Percentiles rank a stretch among this genome's conserved stretches.
phyloP scores from a whole-genome alignment of 2,888 invertebrate species.

The Frankliniella fusca region DNA sequence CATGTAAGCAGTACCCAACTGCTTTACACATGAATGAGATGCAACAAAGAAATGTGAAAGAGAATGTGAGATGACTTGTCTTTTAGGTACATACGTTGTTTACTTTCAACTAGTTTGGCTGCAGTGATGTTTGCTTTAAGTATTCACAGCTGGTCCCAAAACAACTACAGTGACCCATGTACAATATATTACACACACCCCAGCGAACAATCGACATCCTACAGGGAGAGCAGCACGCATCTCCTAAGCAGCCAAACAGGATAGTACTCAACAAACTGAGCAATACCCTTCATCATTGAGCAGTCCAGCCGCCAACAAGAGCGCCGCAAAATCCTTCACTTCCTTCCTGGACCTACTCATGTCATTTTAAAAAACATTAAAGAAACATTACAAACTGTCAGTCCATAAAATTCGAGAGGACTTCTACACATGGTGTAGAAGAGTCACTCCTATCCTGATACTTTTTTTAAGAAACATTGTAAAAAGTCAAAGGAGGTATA shows the following conservation, averaged over 20 bases:
- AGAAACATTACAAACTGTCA: constrained; percentile 23
- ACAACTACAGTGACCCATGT: constrained; percentile 23
- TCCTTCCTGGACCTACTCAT: constrained; percentile 24
- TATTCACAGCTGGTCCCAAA: constrained; percentile 26
- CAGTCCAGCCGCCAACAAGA: constrained; percentile 20
- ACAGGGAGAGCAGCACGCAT: constrained; percentile 14
- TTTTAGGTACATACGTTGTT: constrained; percentile 18
- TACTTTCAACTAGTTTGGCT: constrained; percentile 17
- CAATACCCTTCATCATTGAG: constrained; percentile 3
- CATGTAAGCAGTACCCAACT: not conserved
- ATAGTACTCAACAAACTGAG: constrained; percentile 2
- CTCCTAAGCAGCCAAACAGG: constrained; percentile 15
- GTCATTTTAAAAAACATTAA: not conserved
- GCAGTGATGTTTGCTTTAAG: constrained; percentile 20
- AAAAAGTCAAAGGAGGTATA: constrained; percentile 24
- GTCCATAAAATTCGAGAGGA: constrained; percentile 1
- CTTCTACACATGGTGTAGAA: not conserved
- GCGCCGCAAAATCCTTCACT: constrained; percentile 20
- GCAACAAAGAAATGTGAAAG: not conserved
- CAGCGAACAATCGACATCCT: constrained; percentile 1
- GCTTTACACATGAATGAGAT: constrained; percentile 11
- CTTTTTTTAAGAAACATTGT: not conserved
- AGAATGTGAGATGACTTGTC: constrained; percentile 13
- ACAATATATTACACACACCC: constrained; percentile 22
- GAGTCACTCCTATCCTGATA: not conserved